Evolutionary conservation across 2,797 vertebrate genomes (phyloP), one percentile per base, ranked within the genome.

Genomic region (Sebastiscus albofasciatus): DNA sequence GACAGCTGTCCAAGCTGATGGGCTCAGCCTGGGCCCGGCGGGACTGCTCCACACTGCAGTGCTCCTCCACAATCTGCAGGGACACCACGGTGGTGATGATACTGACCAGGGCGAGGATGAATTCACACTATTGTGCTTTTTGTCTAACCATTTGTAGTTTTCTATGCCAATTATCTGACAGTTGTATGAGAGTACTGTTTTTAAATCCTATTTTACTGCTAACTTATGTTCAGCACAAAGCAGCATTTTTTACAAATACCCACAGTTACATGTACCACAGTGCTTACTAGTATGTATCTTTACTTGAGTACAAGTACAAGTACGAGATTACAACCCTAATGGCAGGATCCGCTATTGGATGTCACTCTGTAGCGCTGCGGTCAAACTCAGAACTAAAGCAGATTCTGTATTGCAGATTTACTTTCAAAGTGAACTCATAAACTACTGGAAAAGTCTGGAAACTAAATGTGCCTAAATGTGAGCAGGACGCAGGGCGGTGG

Each of bases 1-100:
- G 96, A 84, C 99, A 99, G 74, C 97, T 99, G 91, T 99, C 97
- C 90, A 99, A 92, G 89, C 97, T 99, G 95, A 99, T 99, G 87
- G 99, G 99, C 89, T 99, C 99, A 0, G 98, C 98, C 65, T 99
- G 98, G n/a, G 98, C 97, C 33, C 95, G 95, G 0, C 97, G 97
- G 81, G 98, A 99, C 87, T 97, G 97, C 59, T 99, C 98, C 72
- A 99, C 98, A 27, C 99, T 99, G 77, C 96, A 93, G 65, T 99
- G 98, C 77, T 99, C 98, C 88, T 99, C 98, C 69, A 98, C 96
- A 3, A 99, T 97, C 99, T 99, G 71, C 29, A 72, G 24, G 27
- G 56, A 59, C n/a, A 77, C 3, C 64, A 29, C 16, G 7, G 42
- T 7, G 13, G n/a, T 69, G 29, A 60, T 3, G 61, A 67, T 2